Conservation (phyloP, 1,140 invertebrate genomes). For the Ceratosolen solmsi region DNA sequence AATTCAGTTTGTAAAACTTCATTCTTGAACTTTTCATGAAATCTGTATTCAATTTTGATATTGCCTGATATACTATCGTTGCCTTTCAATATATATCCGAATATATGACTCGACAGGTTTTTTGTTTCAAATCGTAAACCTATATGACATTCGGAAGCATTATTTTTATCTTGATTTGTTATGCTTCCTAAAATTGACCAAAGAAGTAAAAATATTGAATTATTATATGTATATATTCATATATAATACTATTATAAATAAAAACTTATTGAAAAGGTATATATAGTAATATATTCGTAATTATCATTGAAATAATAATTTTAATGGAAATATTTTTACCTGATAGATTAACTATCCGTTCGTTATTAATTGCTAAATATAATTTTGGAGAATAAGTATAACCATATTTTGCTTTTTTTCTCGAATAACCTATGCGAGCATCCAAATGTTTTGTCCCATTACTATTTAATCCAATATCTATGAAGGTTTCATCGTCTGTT, state of each 20-base stretch:
- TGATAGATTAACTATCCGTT: conserved; percentile 78
- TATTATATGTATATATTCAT: no score
- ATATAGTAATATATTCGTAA: no score
- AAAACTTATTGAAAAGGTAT: no score
- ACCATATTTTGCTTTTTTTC: conserved; percentile 75
- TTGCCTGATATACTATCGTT: conserved; percentile 75
- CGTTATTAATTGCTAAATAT: conserved; percentile 79
- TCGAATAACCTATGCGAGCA: conserved; percentile 74
- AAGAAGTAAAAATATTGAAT: conserved; percentile 18
- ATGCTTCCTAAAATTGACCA: conserved; percentile 63
- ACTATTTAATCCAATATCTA: conserved; percentile 80
- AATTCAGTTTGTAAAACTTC: conserved; percentile 81
- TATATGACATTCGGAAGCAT: conserved; percentile 81
- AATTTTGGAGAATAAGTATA: conserved; percentile 79
- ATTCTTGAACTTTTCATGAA: conserved; percentile 77
- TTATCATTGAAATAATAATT: no score
- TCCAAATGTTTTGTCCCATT: conserved; percentile 82
- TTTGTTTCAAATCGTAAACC: conserved; percentile 81
- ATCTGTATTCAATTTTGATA: conserved; percentile 79
- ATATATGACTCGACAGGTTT: conserved; percentile 77
- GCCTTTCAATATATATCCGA: conserved; percentile 79
- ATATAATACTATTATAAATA: no score
- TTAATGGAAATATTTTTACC: conserved; percentile 75
- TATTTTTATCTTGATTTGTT: conserved; percentile 77
- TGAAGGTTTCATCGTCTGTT: conserved; percentile 76